phyloP scores from a whole-genome alignment of 2,888 invertebrate genomes.

The Philonicus albiceps region DNA sequence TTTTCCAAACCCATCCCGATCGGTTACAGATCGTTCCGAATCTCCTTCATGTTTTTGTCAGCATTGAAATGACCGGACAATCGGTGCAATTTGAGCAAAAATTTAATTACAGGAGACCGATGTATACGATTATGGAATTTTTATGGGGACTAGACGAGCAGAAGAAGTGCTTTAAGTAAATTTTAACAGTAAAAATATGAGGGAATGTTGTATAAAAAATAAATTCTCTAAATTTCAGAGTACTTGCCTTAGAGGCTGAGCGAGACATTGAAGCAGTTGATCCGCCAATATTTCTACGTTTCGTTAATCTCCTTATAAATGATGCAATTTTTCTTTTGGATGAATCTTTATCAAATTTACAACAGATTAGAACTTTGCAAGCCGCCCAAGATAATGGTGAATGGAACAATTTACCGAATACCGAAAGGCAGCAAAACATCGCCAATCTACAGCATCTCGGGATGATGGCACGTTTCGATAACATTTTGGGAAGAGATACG shows the following conservation, averaged over 20 bases:
- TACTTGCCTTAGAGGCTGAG: constrained; percentile 81
- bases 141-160: constrained; percentile 87
- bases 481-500: constrained; percentile 85
- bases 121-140: constrained; percentile 93
- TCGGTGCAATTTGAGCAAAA: constrained; percentile 96
- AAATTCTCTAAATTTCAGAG: constrained; percentile 63
- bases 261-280: constrained; percentile 87
- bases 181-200: not conserved
- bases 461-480: constrained; percentile 89
- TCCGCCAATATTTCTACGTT: constrained; percentile 91
- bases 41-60: constrained; percentile 91
- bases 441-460: constrained; percentile 77
- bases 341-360: constrained; percentile 89
- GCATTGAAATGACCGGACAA: constrained; percentile 96
- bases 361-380: constrained; percentile 84
- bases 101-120: constrained; percentile 94
- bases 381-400: constrained; percentile 75
- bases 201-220: not conserved
- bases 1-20: constrained; percentile 81
- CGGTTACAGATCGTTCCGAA: constrained; percentile 78
- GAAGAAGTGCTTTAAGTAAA: constrained; percentile 76
- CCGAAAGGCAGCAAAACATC: constrained; percentile 79
- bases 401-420: constrained; percentile 74
- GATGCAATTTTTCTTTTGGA: constrained; percentile 96
- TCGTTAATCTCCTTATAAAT: constrained; percentile 95